Percentiles rank a stretch among this genome's conserved stretches.
Evolutionary conservation across 2,113 vertebrate genomes (phyloP).

Genomic region (Solenodon paradoxus): DNA sequence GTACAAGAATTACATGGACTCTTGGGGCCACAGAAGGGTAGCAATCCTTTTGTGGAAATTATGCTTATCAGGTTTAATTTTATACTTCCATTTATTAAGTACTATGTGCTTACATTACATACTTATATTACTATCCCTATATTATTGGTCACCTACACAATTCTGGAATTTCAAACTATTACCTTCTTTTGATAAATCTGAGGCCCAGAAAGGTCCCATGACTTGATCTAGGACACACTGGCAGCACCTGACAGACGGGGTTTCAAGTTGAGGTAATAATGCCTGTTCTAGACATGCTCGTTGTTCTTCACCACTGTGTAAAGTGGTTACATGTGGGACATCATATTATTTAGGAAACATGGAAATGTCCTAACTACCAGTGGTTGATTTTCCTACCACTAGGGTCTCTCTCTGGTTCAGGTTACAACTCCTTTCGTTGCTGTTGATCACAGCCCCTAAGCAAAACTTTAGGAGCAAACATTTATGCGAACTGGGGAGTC

Average conservation of each 20-base stretch:
- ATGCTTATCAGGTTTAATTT: not conserved
- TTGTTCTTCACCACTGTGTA: not conserved
- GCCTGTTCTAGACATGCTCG: not conserved
- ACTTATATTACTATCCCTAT: not conserved
- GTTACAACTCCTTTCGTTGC: not conserved
- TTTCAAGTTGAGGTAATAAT: not conserved
- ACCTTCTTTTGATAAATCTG: not conserved
- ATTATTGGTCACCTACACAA: not conserved
- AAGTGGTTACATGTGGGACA: too few species aligned
- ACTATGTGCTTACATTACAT: not conserved
- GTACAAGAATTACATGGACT: not conserved
- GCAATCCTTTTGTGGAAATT: not conserved
- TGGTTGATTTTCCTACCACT: not conserved
- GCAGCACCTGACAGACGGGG: not conserved
- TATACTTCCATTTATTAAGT: not conserved
- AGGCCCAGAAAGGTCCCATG: not conserved
- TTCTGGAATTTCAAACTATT: not conserved
- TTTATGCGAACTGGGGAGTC: not conserved
- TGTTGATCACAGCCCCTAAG: not conserved
- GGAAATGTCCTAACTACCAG: not conserved
- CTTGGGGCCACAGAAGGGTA: not conserved
- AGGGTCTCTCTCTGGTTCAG: not conserved
- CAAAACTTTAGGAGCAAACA: not conserved
- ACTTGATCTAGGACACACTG: not conserved
- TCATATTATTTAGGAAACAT: not conserved